Conservation (phyloP, 1,140 invertebrate genomes). For the Scylla paramamosain region DNA sequence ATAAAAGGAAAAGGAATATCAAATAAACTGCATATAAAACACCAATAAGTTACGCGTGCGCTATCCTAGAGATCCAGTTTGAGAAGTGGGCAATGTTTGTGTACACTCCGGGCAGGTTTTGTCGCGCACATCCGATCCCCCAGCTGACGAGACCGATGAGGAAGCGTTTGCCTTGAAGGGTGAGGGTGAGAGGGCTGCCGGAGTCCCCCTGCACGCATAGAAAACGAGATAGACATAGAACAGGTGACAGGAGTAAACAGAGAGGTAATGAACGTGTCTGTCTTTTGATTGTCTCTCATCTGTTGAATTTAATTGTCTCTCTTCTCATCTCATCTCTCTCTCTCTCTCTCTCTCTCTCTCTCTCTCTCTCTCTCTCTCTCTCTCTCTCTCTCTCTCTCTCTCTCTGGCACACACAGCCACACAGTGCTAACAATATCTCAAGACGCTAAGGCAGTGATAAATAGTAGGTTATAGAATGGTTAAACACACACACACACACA, state of each 20-base stretch:
- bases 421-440: no score
- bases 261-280: neutral
- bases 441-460: no score
- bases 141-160: constrained; percentile 82
- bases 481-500: no score
- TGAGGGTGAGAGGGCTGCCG: constrained; percentile 69
- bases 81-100: constrained; percentile 78
- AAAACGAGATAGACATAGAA: constrained; percentile 35
- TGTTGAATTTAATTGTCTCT: neutral
- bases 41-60: constrained; percentile 23
- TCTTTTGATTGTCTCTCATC: neutral
- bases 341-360: no score
- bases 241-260: neutral
- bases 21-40: neutral
- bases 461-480: no score
- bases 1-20: neutral
- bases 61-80: constrained; percentile 50
- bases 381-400: no score
- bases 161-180: constrained; percentile 77
- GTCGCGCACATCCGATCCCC: constrained; percentile 81
- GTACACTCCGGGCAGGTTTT: constrained; percentile 79
- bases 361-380: no score
- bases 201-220: constrained; percentile 67
- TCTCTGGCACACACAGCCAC: no score
- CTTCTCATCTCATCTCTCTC: neutral